Percentiles rank a stretch among this genome's conserved stretches.
phyloP scores from a whole-genome alignment of 2,888 invertebrate genomes.

The Scelioninae gen. 2 region DNA sequence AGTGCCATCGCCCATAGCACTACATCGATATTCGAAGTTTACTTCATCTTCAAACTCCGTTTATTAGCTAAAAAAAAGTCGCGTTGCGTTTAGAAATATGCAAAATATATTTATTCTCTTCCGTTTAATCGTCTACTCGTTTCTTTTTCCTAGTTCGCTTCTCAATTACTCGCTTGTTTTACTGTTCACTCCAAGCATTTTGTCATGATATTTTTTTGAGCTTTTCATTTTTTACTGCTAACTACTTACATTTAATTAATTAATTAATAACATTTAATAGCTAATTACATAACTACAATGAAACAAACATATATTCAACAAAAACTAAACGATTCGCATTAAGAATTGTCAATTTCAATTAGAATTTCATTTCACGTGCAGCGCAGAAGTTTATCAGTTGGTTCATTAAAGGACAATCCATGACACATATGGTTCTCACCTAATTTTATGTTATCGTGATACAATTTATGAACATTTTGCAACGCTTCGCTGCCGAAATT shows the following conservation, averaged over 20 bases:
- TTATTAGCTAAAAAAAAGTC: constrained; percentile 1
- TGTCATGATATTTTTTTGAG: too few species aligned
- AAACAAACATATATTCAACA: too few species aligned
- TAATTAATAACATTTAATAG: too few species aligned
- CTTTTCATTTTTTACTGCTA: too few species aligned
- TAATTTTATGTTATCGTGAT: constrained; percentile 40
- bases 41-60: constrained; percentile 19
- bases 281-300: too few species aligned
- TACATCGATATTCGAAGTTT: constrained; percentile 34
- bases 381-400: constrained; percentile 11
- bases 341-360: not conserved
- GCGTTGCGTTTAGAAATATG: not conserved
- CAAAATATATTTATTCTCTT: constrained; percentile 10
- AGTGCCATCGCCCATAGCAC: constrained; percentile 34
- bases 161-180: too few species aligned
- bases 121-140: not conserved
- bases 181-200: too few species aligned
- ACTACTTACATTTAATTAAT: too few species aligned
- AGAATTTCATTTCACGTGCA: not conserved
- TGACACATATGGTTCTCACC: constrained; percentile 22
- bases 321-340: not conserved
- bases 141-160: not conserved
- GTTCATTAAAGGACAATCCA: constrained; percentile 15
- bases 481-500: constrained; percentile 33
- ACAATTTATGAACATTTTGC: constrained; percentile 42